These are phyloP conservation scores for Pyrocoelia pectoralis DNA, from an alignment of 2,888 invertebrate genomes.

Conservation along the genomic window DNA sequence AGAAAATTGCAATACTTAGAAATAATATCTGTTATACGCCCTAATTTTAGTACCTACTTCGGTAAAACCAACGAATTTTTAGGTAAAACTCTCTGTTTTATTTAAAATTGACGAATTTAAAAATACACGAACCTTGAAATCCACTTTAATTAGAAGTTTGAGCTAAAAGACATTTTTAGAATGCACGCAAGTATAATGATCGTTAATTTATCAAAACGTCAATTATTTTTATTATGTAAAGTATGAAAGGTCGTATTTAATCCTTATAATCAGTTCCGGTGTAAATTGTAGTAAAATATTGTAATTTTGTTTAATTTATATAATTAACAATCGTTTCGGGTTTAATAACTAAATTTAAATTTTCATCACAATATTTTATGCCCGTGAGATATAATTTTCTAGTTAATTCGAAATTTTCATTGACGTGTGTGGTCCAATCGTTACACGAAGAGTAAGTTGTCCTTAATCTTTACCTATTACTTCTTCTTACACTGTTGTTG, in stretches of 20 bases:
- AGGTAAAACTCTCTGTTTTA: too few species aligned
- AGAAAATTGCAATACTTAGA: too few species aligned
- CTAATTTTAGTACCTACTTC: too few species aligned
- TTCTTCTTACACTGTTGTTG: neutral
- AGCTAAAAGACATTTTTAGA: too few species aligned
- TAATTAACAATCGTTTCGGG: neutral
- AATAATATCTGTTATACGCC: too few species aligned
- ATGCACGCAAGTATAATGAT: too few species aligned
- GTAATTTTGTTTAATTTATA: neutral
- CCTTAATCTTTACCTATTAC: neutral
- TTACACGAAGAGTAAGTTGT: neutral
- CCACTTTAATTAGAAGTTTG: too few species aligned
- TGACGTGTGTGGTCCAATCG: neutral
- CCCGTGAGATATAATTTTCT: neutral
- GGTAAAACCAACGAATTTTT: too few species aligned
- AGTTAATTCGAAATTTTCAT: neutral
- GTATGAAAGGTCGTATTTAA: too few species aligned
- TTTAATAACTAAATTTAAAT: neutral
- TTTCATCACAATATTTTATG: neutral
- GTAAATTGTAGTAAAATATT: slow-evolving; percentile 1
- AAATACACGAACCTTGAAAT: neutral
- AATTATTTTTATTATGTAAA: neutral
- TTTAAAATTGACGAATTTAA: too few species aligned
- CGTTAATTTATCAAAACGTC: neutral
- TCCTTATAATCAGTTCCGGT: neutral